Evolutionary conservation across 2,113 vertebrate species (phyloP), one percentile per base, ranked within the genome.

Genomic region (Myxocyprinus asiaticus): DNA sequence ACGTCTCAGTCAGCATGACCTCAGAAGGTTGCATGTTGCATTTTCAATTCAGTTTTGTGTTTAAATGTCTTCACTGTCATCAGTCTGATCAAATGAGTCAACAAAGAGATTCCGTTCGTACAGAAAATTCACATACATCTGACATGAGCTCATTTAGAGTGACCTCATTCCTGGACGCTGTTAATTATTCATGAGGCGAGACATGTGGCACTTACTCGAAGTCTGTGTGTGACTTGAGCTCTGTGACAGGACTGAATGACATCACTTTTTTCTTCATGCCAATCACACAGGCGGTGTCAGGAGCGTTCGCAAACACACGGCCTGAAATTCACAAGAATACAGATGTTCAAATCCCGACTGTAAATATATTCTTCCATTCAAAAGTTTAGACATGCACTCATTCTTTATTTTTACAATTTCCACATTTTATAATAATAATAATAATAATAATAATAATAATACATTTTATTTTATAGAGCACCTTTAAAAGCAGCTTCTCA

Each of bases 191-290:
- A 66, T n/a, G 64, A 47, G n/a, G n/a, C 3, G n/a, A 56, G 15
- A 59, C 44, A 55, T 0, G 44, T 14, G 10, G 6, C 9, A 88
- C 97, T 96, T 88, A 99, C 97, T 98, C 94, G 7, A 99, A 98
- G 84, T 99, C 97, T 0, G 97, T 98, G 51, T 92, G 89, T 9
- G 90, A 91, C 90, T 98, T 98, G 67, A 99, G 95, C 75, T 97
- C 94, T 0, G 92, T 94, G 81, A 99, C 95, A 0, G 97, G 95
- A 78, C 87, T 96, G 88, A 97, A 98, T 6, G 95, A 91, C 87
- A 98, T 91, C 12, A 92, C 90, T 85, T 98, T 98, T 90, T 95
- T 96, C 76, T 87, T 91, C 73, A 99, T 93, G 82, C 97, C 96
- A 0, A 98, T 94, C 62, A 99, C 95, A 0, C 96, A 96, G 45